Base-by-base conservation (phyloP, 1,140 invertebrate species). In the Drosophila cardini region DNA sequence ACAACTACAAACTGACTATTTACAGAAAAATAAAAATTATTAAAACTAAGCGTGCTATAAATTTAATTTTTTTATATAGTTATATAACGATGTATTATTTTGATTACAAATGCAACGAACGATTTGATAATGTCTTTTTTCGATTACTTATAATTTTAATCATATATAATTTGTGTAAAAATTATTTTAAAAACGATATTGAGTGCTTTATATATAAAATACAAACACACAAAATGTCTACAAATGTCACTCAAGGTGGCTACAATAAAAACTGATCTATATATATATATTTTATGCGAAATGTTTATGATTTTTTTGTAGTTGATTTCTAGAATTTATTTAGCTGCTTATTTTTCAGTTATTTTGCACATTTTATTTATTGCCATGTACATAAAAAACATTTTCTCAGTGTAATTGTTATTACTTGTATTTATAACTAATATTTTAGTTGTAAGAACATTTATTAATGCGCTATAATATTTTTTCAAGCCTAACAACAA, bases 361-460 rank as follows among this genome's bases (percentile, higher is more conserved):
- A 62, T 30, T 8, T 57, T 16, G n/a, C 43, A 70, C 48, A 53
- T 3, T 26, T 26, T 26, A 26, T 26, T 43, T 11, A n/a, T 16
- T 30, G 13, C 9, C 36, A 32, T 65, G 48, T 45, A 61, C 21
- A 68, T 70, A 64, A 55, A 55, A 13, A 42, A 46, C 40, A 70
- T 74, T 83, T 83, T 82, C 76, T 83, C 80, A 67, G 80, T 76
- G 79, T 78, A 83, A 83, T 83, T 79, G n/a, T 43, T 26, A 11
- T 4, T 4, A 62, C 21, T 40, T 36, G 46, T 62, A 4, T 38
- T 52, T 53, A 56, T 53, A 3, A 15, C 38, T 26, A 21, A 26
- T 32, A 34, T 50, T 56, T 70, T 74, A 74, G 67, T 56, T 63
- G 2, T 75, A 75, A 71, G 68, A 53, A 52, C 60, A 57, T 62